These are phyloP conservation scores for Cisticola juncidis DNA, from an alignment of 2,113 vertebrate genomes.

Conservation along the genomic window DNA sequence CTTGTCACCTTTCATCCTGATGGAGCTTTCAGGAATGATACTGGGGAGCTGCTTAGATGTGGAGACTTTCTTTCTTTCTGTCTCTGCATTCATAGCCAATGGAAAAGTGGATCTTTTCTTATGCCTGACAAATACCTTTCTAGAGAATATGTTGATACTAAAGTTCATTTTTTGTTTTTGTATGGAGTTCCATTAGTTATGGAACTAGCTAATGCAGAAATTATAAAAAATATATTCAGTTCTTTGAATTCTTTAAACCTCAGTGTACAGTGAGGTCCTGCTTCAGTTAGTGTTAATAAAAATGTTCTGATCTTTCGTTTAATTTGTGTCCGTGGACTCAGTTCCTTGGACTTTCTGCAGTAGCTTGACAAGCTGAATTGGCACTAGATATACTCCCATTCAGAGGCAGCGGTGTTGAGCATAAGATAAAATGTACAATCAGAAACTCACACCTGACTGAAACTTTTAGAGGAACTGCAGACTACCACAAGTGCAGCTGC, in stretches of 20 bases:
- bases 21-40: neutral
- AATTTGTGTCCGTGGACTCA: neutral
- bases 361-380: neutral
- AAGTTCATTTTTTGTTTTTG: neutral
- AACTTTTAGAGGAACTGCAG: slow-evolving; percentile 15
- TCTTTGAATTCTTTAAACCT: neutral
- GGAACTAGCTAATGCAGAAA: neutral
- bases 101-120: neutral
- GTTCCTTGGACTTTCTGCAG: neutral
- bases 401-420: neutral
- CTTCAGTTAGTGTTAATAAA: neutral
- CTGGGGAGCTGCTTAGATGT: neutral
- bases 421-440: neutral
- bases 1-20: neutral
- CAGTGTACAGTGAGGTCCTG: neutral
- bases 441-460: neutral
- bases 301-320: neutral
- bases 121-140: neutral
- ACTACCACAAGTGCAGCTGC: neutral
- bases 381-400: neutral
- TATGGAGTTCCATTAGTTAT: neutral
- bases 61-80: neutral
- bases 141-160: neutral
- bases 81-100: neutral
- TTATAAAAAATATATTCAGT: neutral